Evolutionary conservation across 2,113 vertebrate species (phyloP).

Genomic region (Capreolus pygargus): DNA sequence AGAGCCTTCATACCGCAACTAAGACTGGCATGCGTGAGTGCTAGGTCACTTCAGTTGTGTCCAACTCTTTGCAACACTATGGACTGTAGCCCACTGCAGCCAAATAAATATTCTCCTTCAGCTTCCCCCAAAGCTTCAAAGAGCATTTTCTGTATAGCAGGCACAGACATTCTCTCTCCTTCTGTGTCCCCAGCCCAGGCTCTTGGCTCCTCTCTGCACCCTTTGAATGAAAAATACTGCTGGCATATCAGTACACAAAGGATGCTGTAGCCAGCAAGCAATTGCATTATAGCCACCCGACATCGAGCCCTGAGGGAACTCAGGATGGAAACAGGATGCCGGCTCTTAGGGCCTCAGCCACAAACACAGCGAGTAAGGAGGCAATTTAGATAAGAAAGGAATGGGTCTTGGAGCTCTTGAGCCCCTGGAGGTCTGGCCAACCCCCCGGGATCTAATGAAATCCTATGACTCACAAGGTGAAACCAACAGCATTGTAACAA

Average conservation of each 20-base stretch:
- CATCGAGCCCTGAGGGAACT: not conserved
- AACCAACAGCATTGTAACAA: not conserved
- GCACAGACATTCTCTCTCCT: not conserved
- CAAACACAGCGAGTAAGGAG: not conserved
- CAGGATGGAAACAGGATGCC: not conserved
- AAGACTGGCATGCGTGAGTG: not conserved
- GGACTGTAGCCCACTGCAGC: not conserved
- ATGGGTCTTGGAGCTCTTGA: not conserved
- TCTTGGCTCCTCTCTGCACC: not conserved
- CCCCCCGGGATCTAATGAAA: not conserved
- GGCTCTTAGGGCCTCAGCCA: not conserved
- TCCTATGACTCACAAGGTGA: not conserved
- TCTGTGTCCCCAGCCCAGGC: not conserved
- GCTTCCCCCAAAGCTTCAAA: not conserved
- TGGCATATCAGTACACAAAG: not conserved
- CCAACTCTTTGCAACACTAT: not conserved
- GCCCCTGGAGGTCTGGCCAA: not conserved
- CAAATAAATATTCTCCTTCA: not conserved
- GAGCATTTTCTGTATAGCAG: not conserved
- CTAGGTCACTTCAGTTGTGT: not conserved
- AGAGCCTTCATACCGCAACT: not conserved
- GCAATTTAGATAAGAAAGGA: not conserved
- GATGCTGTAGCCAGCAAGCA: not conserved
- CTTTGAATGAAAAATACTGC: not conserved
- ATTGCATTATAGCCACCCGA: not conserved